Base-by-base conservation (phyloP, 2,888 invertebrate species). In the Scaptodrosophila latifasciaeformis region DNA sequence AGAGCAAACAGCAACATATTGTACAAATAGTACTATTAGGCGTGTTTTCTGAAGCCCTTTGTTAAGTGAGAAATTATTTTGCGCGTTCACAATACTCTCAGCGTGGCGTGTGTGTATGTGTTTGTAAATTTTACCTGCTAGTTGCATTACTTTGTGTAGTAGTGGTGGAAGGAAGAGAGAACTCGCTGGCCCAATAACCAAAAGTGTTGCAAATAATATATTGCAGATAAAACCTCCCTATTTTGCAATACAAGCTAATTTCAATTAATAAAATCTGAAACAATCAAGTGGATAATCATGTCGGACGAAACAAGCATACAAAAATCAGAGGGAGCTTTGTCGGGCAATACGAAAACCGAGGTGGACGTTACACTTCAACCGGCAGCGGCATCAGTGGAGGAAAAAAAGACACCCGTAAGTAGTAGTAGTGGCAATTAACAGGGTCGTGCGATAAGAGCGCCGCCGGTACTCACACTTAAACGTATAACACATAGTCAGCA, bases 331-430 rank as follows among this genome's bases (percentile, higher is more conserved):
- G 50, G 54, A 19, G 65, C 62, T 49, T 37, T 49, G 53, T 61
- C 54, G 43, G 12, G 48, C 19, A 13, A 45, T 10, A 30, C 49
- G 31, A 58, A 64, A 27, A 46, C 50, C 4, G 70, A 64, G 34
- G 65, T 65, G 31, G 62, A 61, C 43, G 51, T 51, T 45, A 18
- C 44, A 17, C 39, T 50, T 35, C 54, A 46, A 54, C 47, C 67
- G 55, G 61, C 64, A 27, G 49, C 58, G 45, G n/a, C n/a, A n/a
- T n/a, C n/a, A n/a, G 62, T 59, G 53, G 82, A 79, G 51, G 81
- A 67, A 45, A 82, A 76, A 59, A 82, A 83, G 60, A 79, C 83
- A 58, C 82, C 83, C 60, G 83, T 83, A 81, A 84, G 82, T 81
- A n/a, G n/a, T n/a, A n/a, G n/a, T 59, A 48, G 65, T 62, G 60